Conservation (phyloP, 2,797 vertebrate genomes). For the Myiotriccus ornatus region DNA sequence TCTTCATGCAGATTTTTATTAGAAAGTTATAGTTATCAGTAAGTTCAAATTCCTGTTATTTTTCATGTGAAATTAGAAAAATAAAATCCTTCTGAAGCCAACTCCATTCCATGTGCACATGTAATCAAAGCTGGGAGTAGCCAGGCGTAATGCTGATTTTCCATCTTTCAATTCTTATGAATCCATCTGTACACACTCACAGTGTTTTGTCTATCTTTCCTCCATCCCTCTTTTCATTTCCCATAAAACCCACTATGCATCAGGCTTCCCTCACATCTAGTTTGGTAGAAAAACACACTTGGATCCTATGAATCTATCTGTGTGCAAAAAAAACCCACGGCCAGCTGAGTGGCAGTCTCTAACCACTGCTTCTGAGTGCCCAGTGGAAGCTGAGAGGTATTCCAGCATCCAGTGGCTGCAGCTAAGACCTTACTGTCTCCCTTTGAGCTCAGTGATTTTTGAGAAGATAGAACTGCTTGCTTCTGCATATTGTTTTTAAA, state of each 20-base stretch:
- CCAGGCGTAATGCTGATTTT: not conserved
- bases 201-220: not conserved
- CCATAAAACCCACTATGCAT: not conserved
- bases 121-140: not conserved
- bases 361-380: rapidly evolving
- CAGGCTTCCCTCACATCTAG: not conserved
- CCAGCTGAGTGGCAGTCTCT: not conserved
- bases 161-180: not conserved
- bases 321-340: not conserved
- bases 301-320: not conserved
- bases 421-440: not conserved
- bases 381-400: not conserved
- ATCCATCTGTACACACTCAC: not conserved
- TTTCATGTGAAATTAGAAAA: not conserved
- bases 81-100: not conserved
- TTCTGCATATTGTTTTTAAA: not conserved
- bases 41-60: not conserved
- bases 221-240: not conserved
- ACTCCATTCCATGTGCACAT: not conserved
- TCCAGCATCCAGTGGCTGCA: not conserved
- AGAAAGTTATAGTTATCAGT: not conserved
- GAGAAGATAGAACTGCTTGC: not conserved
- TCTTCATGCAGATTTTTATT: not conserved
- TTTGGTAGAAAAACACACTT: not conserved
- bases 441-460: not conserved